Evolutionary conservation across 2,888 invertebrate species (phyloP), one percentile per base, ranked within the genome.

Genomic region (Acleris literana): DNA sequence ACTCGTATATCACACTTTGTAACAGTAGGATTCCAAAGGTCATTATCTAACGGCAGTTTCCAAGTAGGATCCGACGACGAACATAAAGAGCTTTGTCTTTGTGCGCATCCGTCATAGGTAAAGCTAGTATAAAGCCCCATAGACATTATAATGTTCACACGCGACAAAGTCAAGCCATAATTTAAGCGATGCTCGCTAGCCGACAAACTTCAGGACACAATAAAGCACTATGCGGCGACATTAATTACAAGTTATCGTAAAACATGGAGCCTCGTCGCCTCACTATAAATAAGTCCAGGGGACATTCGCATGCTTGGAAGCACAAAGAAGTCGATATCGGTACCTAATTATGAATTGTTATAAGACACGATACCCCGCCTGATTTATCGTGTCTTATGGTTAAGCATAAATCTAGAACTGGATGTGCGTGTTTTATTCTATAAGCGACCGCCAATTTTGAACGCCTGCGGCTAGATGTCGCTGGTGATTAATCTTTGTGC

Each of bases 291-390:
- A 83, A 83, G 77, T 75, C 74, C 69, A 59, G 65, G 69, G 68
- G 80, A 83, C 80, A 83, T 84, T 87, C 79, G 84, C 86, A 83
- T 83, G 81, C 76, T 77, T 73, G 77, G 78, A 74, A 77, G 79
- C 78, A 84, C 83, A 85, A 87, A 85, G 81, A 80, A 87, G 83
- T 87, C 81, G 79, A 85, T 88, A 84, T 83, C 72, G 73, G 79
- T 85, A 52, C 66, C 66, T 66, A 86, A 86, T 87, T 86, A 86
- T 84, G 82, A 86, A 85, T 84, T 82, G 83, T 81, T 81, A 75
- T 77, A 74, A 80, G 78, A 81, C 84, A 85, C 80, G 83, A 81
- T 81, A 82, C 63, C 72, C 59, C 63, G 67, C 71, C 74, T 82
- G 84, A 87, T 82, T 86, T 85, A 86, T 80, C 61, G 81, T 79